Evolutionary conservation across 2,888 invertebrate genomes (phyloP).

Genomic region (Euzetes globulus): DNA sequence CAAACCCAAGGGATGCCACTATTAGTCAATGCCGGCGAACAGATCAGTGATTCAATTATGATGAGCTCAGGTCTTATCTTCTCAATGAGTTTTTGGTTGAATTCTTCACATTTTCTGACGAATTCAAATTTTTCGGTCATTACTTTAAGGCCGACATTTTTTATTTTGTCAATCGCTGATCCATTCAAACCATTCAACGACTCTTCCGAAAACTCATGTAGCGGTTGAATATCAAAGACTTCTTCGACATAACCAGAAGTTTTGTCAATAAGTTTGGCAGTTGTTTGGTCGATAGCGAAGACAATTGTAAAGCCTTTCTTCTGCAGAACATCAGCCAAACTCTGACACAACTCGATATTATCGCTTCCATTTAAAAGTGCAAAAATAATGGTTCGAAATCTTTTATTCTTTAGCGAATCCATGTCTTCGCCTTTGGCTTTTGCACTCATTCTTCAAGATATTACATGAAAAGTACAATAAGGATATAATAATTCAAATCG

Average conservation of each 20-base stretch:
- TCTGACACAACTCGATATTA: too few relatives aligned
- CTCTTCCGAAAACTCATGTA: not conserved
- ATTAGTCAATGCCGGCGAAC: not conserved
- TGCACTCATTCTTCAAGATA: too few relatives aligned
- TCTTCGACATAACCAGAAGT: not conserved
- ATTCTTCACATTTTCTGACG: not conserved
- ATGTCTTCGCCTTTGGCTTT: too few relatives aligned
- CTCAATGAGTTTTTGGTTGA: not conserved
- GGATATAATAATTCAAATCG: too few relatives aligned
- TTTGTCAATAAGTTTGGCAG: not conserved
- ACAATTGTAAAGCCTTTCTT: too few relatives aligned
- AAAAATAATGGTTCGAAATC: too few relatives aligned
- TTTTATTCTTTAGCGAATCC: too few relatives aligned
- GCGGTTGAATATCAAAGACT: not conserved
- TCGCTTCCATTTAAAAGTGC: too few relatives aligned
- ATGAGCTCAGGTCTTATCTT: not conserved
- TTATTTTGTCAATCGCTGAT: not conserved
- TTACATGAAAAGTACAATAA: too few relatives aligned
- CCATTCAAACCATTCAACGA: not conserved
- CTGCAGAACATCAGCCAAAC: too few relatives aligned
- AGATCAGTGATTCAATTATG: not conserved
- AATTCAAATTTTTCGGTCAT: not conserved
- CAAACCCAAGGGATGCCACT: constrained; percentile 16
- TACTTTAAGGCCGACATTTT: not conserved
- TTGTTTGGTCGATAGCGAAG: too few relatives aligned